Conservation (phyloP, 2,113 vertebrate species). For the Callopanchax toddi region DNA sequence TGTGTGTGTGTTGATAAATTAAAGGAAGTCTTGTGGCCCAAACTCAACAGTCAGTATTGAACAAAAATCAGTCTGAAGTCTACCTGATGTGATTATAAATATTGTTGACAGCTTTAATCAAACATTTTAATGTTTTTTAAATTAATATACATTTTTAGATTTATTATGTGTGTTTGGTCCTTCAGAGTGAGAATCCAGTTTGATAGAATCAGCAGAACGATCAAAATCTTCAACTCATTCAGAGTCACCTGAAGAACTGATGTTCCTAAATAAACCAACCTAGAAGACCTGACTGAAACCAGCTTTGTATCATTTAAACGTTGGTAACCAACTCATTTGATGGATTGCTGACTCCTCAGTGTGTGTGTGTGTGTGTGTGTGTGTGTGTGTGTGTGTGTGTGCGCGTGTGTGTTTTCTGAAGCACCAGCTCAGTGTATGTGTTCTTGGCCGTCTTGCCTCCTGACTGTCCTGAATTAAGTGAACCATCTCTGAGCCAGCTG, state of each 20-base stretch:
- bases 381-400: neutral
- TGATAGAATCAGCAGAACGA: constrained; percentile 7
- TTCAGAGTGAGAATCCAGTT: too few species aligned
- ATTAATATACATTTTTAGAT: too few species aligned
- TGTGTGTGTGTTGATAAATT: neutral
- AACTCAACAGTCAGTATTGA: constrained; percentile 1
- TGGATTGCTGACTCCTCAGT: constrained; percentile 41
- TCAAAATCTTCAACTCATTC: constrained; percentile 18
- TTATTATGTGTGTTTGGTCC: too few species aligned
- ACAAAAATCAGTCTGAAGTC: constrained; percentile 12
- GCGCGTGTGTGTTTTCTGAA: constrained; percentile 3
- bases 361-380: neutral
- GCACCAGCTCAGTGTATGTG: constrained; percentile 55
- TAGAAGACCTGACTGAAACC: constrained; percentile 24
- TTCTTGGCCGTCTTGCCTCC: constrained; percentile 40
- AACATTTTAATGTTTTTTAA: too few species aligned
- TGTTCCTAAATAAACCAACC: constrained; percentile 5
- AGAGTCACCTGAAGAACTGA: neutral
- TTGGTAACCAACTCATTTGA: constrained; percentile 47
- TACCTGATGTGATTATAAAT: neutral
- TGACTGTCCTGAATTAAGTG: constrained; percentile 59
- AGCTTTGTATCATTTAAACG: too few species aligned
- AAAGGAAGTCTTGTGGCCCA: neutral
- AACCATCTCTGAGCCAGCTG: constrained; percentile 68
- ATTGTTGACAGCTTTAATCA: too few species aligned